Evolutionary conservation across 1,140 invertebrate genomes (phyloP), one percentile per base, ranked within the genome.

Genomic region (Asobara japonica): DNA sequence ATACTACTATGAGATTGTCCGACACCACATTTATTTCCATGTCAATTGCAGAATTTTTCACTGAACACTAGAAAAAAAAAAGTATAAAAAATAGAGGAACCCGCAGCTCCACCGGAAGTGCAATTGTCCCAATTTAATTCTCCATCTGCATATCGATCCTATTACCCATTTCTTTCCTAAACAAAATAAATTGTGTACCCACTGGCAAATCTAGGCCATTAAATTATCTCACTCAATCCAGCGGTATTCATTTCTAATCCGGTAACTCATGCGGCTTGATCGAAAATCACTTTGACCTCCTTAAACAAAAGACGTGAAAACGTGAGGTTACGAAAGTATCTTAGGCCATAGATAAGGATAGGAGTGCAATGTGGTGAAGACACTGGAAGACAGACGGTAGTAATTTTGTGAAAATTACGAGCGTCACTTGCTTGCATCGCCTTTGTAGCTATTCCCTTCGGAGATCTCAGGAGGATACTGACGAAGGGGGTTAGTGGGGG

Each of bases 381-480:
- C 41, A 16, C n/a, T 45, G 5, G n/a, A 1, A 45, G 36, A 7
- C 10, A 60, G 36, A 38, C 36, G 27, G 36, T 51, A 69, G 45
- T 71, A 64, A 71, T 71, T 65, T 71, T 13, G 38, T 11, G 30
- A 71, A 71, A 71, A 71, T 71, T 71, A 71, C 25, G 33, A 64
- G 33, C 30, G 69, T 45, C 60, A 64, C 20, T 64, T 71, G 61
- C 33, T 18, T 30, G 41, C 41, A 45, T 70, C 41, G 48, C 31
- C 56, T 62, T 70, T 62, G 56, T 70, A 16, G n/a, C 41, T 45
- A 45, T 3, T 51, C 36, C n/a, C 65, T 71, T 64, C 48, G 38
- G 30, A 22, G 30, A 16, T 45, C 20, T 22, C 31, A 29, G 18
- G 10, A 11, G n/a, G 27, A 22, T 30, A 56, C 33, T 41, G 7